Percentiles rank a stretch among this genome's conserved stretches.
Evolutionary conservation across 1,140 invertebrate species (phyloP).

Genomic region (Drosophila lini): DNA sequence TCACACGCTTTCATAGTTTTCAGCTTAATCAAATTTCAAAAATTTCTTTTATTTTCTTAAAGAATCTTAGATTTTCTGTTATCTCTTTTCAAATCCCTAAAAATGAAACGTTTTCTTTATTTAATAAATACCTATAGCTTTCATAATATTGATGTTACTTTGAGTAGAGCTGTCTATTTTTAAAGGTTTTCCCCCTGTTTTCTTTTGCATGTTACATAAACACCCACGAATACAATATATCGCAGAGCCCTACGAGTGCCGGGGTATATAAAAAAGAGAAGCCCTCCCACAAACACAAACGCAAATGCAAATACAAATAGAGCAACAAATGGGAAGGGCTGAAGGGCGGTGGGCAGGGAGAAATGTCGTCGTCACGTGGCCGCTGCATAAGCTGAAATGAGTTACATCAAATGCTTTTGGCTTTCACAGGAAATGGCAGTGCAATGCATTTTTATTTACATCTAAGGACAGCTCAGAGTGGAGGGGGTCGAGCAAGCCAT

Average conservation of each 20-base stretch:
- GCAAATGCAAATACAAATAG: conserved; percentile 42
- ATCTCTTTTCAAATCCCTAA: background rate
- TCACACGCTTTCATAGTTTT: background rate
- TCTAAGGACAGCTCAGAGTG: conserved; percentile 26
- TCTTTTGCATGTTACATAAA: background rate
- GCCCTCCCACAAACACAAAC: conserved; percentile 19
- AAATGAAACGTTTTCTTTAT: too few relatives aligned
- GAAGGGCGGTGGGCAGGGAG: background rate
- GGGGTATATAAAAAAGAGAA: conserved; percentile 13
- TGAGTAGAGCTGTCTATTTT: background rate
- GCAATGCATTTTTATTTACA: conserved; percentile 79
- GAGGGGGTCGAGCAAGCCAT: conserved; percentile 55
- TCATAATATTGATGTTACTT: background rate
- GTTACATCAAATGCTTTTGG: conserved; percentile 79
- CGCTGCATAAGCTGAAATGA: conserved; percentile 70
- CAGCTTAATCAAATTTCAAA: background rate
- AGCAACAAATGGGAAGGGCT: conserved; percentile 16
- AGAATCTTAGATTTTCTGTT: background rate
- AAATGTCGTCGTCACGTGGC: conserved; percentile 57
- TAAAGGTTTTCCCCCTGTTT: background rate
- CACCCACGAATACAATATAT: conserved; percentile 6
- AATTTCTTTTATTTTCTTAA: background rate
- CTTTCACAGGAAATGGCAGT: conserved; percentile 74
- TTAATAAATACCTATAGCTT: background rate
- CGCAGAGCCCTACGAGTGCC: conserved; percentile 4